Evolutionary conservation across 1,140 invertebrate species (phyloP), one percentile per base, ranked within the genome.

Genomic region (Ptiloglossa arizonensis): DNA sequence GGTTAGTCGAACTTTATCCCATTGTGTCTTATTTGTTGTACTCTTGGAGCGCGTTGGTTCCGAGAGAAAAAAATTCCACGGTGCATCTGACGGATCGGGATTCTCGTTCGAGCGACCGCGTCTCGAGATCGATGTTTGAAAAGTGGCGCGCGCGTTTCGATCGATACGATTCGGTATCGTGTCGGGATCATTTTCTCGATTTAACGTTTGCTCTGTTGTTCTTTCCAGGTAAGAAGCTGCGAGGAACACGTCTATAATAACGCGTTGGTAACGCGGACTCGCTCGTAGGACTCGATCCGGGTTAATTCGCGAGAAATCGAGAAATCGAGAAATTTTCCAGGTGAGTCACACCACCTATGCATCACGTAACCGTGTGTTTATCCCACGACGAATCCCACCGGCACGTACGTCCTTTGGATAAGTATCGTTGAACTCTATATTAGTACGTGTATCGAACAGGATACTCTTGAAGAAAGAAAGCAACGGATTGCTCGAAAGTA

Each of bases 321-420:
- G 62, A 46, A 38, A 17, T 32, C 48, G 46, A 46, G 57, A 68
- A 68, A 75, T 80, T 68, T 75, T 80, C 64, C 56, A 69, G 63
- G 63, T 80, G 63, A 80, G 78, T 75, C 64, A 75, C 46, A 6
- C 32, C 32, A 35, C 32, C n/a, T n/a, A n/a, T n/a, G 44, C 35
- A 52, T 70, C 56, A 8, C 38, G 19, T 27, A 24, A 3, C 38
- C 15, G 17, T 56, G 46, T 13, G 15, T 68, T 80, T 17, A 75
- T 80, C 72, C 78, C 8, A 44, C 19, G 3, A 29, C 32, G 13
- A 48, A 35, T 27, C 41, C n/a, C 54, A 11, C 19, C 24, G 22
- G 46, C 77, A 79, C 64, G 71, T 80, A 75, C 60, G 44, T 73
- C 44, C 62, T 62, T 79, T 80, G 64, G 54, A 27, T 80, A 76